These are phyloP conservation scores for Sisyra terminalis DNA, from an alignment of 2,888 invertebrate genomes.

Conservation along the genomic window DNA sequence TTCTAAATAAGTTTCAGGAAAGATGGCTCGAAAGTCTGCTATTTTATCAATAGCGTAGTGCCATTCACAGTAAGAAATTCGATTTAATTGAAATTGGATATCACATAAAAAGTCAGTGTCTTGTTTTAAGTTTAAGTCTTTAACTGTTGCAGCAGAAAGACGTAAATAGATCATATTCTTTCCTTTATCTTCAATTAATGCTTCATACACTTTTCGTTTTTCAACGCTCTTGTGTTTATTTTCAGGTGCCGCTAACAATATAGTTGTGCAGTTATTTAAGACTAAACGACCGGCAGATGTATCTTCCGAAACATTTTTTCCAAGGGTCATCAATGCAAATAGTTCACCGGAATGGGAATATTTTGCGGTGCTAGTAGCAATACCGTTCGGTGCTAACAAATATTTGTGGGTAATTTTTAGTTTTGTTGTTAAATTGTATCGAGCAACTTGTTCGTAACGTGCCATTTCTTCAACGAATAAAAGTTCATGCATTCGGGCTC, in stretches of 20 bases:
- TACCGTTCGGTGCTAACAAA: slow-evolving; percentile 47
- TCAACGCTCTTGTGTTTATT: slow-evolving; percentile 12
- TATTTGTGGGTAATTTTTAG: slow-evolving; percentile 48
- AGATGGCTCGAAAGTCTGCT: slow-evolving; percentile 50
- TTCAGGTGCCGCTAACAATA: slow-evolving; percentile 34
- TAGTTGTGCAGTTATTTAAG: slow-evolving; percentile 55
- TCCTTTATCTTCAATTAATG: slow-evolving; percentile 62
- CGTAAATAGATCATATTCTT: slow-evolving; percentile 62
- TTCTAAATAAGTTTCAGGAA: slow-evolving; percentile 46
- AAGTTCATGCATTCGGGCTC: slow-evolving; percentile 56
- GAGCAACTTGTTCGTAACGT: slow-evolving; percentile 45
- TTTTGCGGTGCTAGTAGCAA: slow-evolving; percentile 54
- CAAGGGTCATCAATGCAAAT: slow-evolving; percentile 53
- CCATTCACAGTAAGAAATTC: slow-evolving; percentile 71
- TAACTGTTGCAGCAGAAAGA: slow-evolving; percentile 47
- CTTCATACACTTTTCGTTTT: slow-evolving; percentile 47
- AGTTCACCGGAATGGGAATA: slow-evolving; percentile 61
- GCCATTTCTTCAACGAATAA: slow-evolving; percentile 65
- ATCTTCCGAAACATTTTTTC: slow-evolving; percentile 64
- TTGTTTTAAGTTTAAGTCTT: slow-evolving; percentile 38
- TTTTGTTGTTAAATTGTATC: slow-evolving; percentile 48
- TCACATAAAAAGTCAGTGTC: slow-evolving; percentile 49
- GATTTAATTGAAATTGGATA: slow-evolving; percentile 66
- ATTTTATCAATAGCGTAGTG: slow-evolving; percentile 66
- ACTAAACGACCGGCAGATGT: slow-evolving; percentile 65